A percentile compares a stretch with the other conserved stretches of the same genome.
These are phyloP conservation scores for Scalopus aquaticus DNA, from an alignment of 2,113 vertebrate species.

Conservation along the genomic window DNA sequence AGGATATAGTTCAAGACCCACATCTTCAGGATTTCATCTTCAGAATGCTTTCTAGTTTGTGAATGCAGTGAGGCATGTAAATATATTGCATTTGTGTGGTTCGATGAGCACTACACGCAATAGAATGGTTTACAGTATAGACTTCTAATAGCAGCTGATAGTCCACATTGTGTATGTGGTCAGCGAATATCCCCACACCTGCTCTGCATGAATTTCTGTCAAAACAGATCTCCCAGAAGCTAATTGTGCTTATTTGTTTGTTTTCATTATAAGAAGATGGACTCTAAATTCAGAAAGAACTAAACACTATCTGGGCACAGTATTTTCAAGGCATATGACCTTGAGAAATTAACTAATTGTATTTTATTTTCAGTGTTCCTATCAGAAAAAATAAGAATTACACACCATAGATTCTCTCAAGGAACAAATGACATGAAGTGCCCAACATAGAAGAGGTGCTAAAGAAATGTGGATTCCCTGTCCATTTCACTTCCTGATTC, in stretches of 20 bases:
- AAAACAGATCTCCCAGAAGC: not conserved
- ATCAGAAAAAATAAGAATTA: not conserved
- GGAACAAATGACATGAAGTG: not conserved
- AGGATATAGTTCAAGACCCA: not conserved
- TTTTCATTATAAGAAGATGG: not conserved
- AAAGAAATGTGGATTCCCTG: not conserved
- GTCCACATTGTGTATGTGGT: not conserved
- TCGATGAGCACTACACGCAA: not conserved
- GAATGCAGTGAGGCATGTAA: not conserved
- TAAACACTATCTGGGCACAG: not conserved
- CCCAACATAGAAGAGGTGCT: not conserved
- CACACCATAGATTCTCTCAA: not conserved
- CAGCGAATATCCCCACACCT: not conserved
- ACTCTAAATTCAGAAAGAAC: not conserved
- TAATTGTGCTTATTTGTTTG: not conserved
- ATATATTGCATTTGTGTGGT: not conserved
- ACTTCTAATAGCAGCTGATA: not conserved
- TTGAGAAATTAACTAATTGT: not conserved
- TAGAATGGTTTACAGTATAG: not conserved
- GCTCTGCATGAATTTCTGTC: not conserved
- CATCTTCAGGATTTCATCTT: not conserved
- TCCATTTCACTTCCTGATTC: not conserved
- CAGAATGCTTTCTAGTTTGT: not conserved
- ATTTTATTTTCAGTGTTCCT: not conserved
- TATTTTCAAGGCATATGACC: constrained; percentile 4